Evolutionary conservation across 35 echinoderm and acorn worm species (phyloP).

Genomic region (Ptychodera flava): DNA sequence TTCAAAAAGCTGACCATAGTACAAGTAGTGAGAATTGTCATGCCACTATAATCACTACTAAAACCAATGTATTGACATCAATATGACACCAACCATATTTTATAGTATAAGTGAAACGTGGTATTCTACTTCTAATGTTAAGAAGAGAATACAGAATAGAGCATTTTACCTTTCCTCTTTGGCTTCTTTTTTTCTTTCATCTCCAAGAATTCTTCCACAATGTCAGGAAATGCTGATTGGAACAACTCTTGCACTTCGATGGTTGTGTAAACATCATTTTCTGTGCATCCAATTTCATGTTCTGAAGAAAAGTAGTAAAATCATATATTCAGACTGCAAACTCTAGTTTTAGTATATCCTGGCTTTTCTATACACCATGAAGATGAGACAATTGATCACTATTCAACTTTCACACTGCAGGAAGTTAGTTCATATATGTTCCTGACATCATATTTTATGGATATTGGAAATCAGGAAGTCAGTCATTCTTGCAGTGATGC

Average conservation of each 20-base stretch:
- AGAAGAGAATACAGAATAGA: background rate
- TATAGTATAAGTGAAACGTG: no score
- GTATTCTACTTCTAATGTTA: no score
- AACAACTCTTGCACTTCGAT: slow-evolving; percentile 42
- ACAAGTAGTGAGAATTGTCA: no score
- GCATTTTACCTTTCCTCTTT: slow-evolving; percentile 7
- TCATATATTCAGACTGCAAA: background rate
- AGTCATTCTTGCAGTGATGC: no score
- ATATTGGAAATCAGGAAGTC: no score
- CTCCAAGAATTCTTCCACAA: slow-evolving; percentile 22
- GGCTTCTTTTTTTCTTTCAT: slow-evolving; percentile 30
- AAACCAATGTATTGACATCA: no score
- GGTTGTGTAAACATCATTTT: slow-evolving; percentile 28
- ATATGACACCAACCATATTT: no score
- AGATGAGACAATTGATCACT: background rate
- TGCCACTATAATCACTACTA: no score
- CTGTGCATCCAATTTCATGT: slow-evolving; percentile 25
- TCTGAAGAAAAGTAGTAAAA: slow-evolving; percentile 5
- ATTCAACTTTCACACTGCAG: background rate
- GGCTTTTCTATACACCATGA: background rate
- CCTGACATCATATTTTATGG: background rate
- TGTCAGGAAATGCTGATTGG: slow-evolving; percentile 3
- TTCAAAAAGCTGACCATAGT: no score
- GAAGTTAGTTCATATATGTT: background rate
- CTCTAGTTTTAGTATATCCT: background rate